Base-by-base conservation (phyloP, 2,113 vertebrate genomes). In the Notothenia rossii region DNA sequence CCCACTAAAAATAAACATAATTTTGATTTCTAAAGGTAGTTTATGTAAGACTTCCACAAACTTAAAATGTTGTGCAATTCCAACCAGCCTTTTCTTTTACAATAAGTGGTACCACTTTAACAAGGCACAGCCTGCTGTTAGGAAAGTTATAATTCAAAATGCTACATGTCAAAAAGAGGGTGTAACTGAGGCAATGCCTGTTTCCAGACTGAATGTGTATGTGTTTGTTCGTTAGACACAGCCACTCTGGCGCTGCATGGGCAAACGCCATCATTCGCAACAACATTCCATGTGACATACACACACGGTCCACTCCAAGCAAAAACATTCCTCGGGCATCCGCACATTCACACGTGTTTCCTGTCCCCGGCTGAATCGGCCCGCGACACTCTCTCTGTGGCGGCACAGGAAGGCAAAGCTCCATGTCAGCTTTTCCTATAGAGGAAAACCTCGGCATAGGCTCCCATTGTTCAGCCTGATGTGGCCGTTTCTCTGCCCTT, bases 301-400 rank as follows among this genome's bases (percentile, higher is more conserved):
- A 54, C 51, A 81, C 77, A 68, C 68, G 0, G 67, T 25, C 67
- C 59, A 12, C 72, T 88, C 63, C 1, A 77, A 90, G 79, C 59
- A 13, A 92, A 90, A 93, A 93, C 92, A 93, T 92, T 93, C 92
- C 91, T 83, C 22, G 48, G 77, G 89, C 89, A 91, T 94, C 91
- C 90, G 91, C 90, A 87, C 92, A 94, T 93, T 94, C 89, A 94
- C 92, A 88, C 86, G 90, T 90, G 89, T 89, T 91, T 95, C 93
- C 93, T 94, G 92, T 90, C 84, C 70, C 71, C 66, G 51, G 65
- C 82, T 85, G 78, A 70, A 83, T 79, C 64, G 48, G 59, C 78
- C 61, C 17, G 64, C 72, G n/a, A 66, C 66, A 48, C 86, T 72
- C 86, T 65, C 86, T 76, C 77, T 81, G 69, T 79, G 85, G 75